These are phyloP conservation scores for Andrena chrysosceles DNA, from an alignment of 2,888 invertebrate genomes.

Conservation along the genomic window DNA sequence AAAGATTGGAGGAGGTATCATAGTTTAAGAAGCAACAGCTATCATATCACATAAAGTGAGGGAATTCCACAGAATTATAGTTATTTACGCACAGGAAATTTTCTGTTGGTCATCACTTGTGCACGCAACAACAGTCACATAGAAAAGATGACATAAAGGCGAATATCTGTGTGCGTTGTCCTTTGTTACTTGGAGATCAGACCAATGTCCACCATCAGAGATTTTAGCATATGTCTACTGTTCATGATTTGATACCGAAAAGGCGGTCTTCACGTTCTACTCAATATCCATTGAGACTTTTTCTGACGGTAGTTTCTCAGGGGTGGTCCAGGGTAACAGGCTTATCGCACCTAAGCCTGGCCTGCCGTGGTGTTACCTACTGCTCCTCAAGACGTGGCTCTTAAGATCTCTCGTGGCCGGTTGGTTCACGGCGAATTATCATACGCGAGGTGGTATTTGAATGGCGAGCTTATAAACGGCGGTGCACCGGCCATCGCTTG, in stretches of 20 bases:
- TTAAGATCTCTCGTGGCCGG: conserved; percentile 61
- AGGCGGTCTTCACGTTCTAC: conserved; percentile 1
- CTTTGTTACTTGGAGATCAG: background rate
- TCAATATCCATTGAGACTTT: conserved; percentile 39
- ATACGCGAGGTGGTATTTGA: conserved; percentile 68
- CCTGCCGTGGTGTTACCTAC: conserved; percentile 53
- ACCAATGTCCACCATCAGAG: conserved; percentile 1
- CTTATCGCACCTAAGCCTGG: conserved; percentile 69
- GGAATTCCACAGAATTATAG: no score
- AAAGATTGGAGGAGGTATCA: no score
- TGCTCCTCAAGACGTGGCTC: conserved; percentile 56
- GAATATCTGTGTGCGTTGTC: no score
- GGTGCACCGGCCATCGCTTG: conserved; percentile 49
- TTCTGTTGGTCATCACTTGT: background rate
- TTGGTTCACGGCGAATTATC: conserved; percentile 72
- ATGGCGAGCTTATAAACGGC: conserved; percentile 73
- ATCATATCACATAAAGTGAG: no score
- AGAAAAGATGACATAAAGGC: no score
- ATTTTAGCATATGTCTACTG: conserved; percentile 2
- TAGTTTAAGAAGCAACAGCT: no score
- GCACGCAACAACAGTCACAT: background rate
- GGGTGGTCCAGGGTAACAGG: conserved; percentile 66
- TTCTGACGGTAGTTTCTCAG: conserved; percentile 48
- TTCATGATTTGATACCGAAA: conserved; percentile 5
- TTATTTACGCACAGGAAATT: background rate